A percentile compares a stretch with the other conserved stretches of the same genome.
These are phyloP conservation scores for Psittacara wagleri DNA, from an alignment of 2,113 vertebrate genomes.

Conservation along the genomic window DNA sequence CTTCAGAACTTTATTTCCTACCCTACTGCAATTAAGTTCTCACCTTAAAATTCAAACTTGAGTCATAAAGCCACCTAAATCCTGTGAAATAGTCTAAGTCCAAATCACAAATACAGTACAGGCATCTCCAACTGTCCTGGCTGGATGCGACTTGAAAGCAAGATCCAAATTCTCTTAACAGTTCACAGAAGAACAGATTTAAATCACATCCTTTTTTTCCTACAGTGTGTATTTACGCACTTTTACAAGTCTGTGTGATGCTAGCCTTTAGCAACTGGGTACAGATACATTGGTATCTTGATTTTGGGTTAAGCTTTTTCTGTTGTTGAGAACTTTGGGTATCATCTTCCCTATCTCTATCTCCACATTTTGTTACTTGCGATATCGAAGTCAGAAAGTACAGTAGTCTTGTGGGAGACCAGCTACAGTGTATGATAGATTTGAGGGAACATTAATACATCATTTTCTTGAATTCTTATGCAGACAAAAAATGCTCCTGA, in stretches of 20 bases:
- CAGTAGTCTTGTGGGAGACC: not conserved
- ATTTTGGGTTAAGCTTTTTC: not conserved
- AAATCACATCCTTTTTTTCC: not conserved
- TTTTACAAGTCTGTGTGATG: not conserved
- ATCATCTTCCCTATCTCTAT: not conserved
- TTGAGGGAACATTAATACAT: not conserved
- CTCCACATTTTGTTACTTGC: not conserved
- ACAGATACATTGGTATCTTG: not conserved
- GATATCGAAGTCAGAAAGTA: not conserved
- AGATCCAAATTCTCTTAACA: not conserved
- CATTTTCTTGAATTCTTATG: not conserved
- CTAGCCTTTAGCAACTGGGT: not conserved
- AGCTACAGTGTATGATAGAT: not conserved
- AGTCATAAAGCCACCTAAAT: not conserved
- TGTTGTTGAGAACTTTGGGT: not conserved
- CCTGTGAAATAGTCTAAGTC: not conserved
- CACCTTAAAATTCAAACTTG: not conserved
- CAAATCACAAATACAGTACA: not conserved
- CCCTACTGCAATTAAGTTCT: not conserved
- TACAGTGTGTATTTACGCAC: not conserved
- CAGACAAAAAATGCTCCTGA: not conserved
- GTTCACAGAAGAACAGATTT: not conserved
- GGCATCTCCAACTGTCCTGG: not conserved
- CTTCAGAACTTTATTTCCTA: not conserved
- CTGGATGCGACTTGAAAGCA: not conserved